A percentile compares a stretch with the other conserved stretches of the same genome.
phyloP scores from a whole-genome alignment of 1,140 invertebrate species.

The Calephelis nemesis region DNA sequence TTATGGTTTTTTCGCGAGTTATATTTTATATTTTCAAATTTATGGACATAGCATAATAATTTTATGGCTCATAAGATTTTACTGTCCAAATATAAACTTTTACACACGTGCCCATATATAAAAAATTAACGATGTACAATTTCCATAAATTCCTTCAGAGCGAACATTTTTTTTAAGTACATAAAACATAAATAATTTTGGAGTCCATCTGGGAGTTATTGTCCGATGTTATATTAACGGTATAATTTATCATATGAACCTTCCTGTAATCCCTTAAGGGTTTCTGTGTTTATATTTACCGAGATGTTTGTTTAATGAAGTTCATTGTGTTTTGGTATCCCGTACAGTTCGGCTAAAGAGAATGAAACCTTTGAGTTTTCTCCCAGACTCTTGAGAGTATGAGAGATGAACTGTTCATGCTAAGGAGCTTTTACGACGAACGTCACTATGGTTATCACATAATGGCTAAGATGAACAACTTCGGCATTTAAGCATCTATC shows the following conservation, averaged over 20 bases:
- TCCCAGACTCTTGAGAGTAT: no score
- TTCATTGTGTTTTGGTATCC: no score
- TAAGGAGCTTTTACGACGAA: no score
- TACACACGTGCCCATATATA: not conserved
- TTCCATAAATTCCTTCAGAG: conserved; percentile 12
- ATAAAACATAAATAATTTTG: not conserved
- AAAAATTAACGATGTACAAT: conserved; percentile 6
- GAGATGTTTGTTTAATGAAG: not conserved
- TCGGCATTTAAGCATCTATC: no score
- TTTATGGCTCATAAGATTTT: conserved; percentile 13
- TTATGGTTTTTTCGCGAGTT: not conserved
- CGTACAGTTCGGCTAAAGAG: no score
- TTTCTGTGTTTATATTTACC: not conserved
- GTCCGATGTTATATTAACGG: not conserved
- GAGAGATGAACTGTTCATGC: no score
- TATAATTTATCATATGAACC: conserved; percentile 5
- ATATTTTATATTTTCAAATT: conserved; percentile 6
- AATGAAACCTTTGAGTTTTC: no score
- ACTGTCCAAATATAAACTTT: conserved; percentile 13
- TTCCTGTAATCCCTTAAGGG: not conserved
- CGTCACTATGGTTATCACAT: no score
- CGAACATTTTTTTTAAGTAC: conserved; percentile 9
- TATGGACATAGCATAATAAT: conserved; percentile 8
- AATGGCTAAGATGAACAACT: no score
- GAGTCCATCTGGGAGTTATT: not conserved